These are phyloP conservation scores for Crotalus tigris DNA, from an alignment of 2,113 vertebrate genomes.

Conservation along the genomic window DNA sequence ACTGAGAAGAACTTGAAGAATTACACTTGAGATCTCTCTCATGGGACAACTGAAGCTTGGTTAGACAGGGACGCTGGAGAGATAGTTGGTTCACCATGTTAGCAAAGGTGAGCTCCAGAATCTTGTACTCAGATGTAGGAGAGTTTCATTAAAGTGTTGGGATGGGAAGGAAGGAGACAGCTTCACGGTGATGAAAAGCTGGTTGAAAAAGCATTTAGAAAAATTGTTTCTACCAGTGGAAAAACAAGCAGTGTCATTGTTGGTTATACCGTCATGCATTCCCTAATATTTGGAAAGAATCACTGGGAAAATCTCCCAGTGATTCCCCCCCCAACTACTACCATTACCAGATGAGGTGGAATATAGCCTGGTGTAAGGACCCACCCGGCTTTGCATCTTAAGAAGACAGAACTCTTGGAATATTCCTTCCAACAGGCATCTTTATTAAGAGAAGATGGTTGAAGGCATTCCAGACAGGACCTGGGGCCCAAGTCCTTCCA, in stretches of 20 bases:
- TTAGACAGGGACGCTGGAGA: background rate
- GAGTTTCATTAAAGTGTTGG: background rate
- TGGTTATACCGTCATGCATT: background rate
- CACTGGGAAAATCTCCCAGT: background rate
- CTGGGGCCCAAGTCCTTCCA: too few species aligned
- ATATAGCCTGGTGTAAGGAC: too few species aligned
- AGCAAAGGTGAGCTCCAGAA: background rate
- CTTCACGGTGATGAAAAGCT: background rate
- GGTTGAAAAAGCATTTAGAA: background rate
- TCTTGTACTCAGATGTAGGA: background rate
- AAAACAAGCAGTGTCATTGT: background rate
- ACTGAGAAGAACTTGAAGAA: background rate
- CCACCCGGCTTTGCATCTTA: too few species aligned
- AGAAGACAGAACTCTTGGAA: too few species aligned
- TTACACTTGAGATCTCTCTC: background rate
- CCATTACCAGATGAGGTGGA: too few species aligned
- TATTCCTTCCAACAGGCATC: too few species aligned
- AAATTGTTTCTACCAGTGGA: background rate
- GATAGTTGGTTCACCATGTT: background rate
- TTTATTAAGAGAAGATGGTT: too few species aligned
- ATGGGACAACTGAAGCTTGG: background rate
- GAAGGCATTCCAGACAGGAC: too few species aligned
- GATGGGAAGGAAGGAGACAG: background rate
- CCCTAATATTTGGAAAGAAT: background rate
- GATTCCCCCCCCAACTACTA: too few species aligned